Base-by-base conservation (phyloP, 2,888 invertebrate species). In the Diplolepis rosae region DNA sequence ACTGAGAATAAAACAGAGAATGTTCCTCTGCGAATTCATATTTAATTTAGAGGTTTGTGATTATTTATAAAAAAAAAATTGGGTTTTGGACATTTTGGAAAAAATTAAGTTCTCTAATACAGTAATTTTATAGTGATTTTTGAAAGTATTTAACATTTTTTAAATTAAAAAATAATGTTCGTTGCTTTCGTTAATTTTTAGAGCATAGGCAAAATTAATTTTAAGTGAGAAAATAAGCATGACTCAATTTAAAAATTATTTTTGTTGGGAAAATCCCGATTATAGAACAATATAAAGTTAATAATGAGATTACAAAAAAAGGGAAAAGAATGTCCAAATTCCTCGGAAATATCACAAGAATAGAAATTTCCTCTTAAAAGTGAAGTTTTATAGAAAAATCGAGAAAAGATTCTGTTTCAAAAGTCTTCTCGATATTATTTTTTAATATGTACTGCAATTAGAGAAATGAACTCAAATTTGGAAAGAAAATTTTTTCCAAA, bases 1-100 rank as follows among this genome's bases (percentile, higher is more conserved):
- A 83, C 83, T 66, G 87, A 86, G 51, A 86, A 86, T 65, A 87
- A 85, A 45, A 82, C 84, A 1, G 85, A 85, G 69, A 88, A 85
- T 71, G 82, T 85, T 72, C 84, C 85, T 4, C 71, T 89, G 66
- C 84, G 85, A 70, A 85, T 88, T 77, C 87, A 85, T 68, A 81
- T 87, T 79, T 89, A 81, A 81, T 65, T 68, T 48, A 9, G 32
- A 13, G 67, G 52, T 75, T 74, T 66, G 54, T 50, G 28, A 51
- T 32, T 50, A 24, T n/a, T 30, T 30, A 30, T 30, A n/a, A n/a
- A n/a, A n/a, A n/a, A n/a, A n/a, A n/a, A n/a, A n/a, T n/a, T n/a
- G n/a, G n/a, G n/a, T n/a, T n/a, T n/a, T n/a, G n/a, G n/a, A n/a
- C n/a, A n/a, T n/a, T n/a, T n/a, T n/a, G n/a, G n/a, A n/a, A n/a